Conservation (phyloP, 1,140 invertebrate species). For the Zaprionus tsacasi region DNA sequence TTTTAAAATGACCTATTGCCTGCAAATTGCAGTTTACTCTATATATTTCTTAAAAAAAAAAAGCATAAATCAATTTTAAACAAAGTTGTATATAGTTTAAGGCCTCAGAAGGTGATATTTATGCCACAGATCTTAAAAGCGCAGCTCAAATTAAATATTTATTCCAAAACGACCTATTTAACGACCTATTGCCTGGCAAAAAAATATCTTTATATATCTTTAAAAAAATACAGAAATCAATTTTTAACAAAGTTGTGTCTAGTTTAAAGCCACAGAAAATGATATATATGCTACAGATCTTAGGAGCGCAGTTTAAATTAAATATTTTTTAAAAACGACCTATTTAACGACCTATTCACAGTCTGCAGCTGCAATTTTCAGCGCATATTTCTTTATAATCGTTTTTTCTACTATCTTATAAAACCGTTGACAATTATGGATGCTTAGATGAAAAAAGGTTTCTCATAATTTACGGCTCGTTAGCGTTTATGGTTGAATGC, state of each 20-base stretch:
- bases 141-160: neutral
- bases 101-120: too few relatives aligned
- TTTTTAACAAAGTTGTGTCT: too few relatives aligned
- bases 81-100: too few relatives aligned
- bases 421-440: neutral
- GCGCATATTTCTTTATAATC: neutral
- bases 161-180: neutral
- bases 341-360: neutral
- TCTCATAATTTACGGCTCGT: slow-evolving; percentile 79
- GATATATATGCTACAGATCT: neutral
- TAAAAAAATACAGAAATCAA: too few relatives aligned
- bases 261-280: too few relatives aligned
- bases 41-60: too few relatives aligned
- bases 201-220: too few relatives aligned
- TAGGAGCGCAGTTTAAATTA: neutral
- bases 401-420: neutral
- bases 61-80: too few relatives aligned
- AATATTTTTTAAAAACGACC: neutral
- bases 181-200: too few relatives aligned
- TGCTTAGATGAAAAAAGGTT: slow-evolving; percentile 20
- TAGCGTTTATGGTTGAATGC: slow-evolving; percentile 73
- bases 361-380: neutral
- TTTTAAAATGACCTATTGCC: too few relatives aligned
- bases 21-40: too few relatives aligned
- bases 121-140: neutral